Base-by-base conservation (phyloP, 2,888 invertebrate species). In the Lamproptera curius region DNA sequence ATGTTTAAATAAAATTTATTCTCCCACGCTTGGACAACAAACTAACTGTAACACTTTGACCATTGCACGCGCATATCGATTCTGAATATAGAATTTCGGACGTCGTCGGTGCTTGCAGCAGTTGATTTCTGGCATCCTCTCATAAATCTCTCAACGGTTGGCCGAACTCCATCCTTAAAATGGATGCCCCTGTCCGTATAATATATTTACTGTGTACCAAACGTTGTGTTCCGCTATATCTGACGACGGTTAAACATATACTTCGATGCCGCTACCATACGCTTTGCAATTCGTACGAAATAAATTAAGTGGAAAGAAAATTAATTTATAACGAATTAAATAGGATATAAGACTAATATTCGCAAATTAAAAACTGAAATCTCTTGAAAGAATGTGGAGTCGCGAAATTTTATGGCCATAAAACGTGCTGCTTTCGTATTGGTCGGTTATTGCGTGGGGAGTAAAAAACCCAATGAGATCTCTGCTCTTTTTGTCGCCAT, bases 111-210 rank as follows among this genome's bases (percentile, higher is more conserved):
- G 60, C 65, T 64, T 65, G 76, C 76, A 34, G 13, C 23, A 23
- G 35, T 20, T 14, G 20, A 16, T 42, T 13, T 34, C 26, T 43
- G n/a, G 48, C 38, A 43, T 48, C 43, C 48, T 40, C 48, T 26
- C 85, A 80, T 86, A 84, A 86, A 86, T 86, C 86, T 80, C 78
- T 80, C 81, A 81, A 83, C 81, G 84, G 82, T 76, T 80, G 76
- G 81, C 80, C 81, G 80, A 77, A 74, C 74, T 74, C 73, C 75
- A 75, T 79, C 76, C 76, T 79, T 68, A 77, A 83, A 85, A 86
- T 78, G 76, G 76, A 86, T 86, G 80, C 73, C 72, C 79, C 73
- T 76, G 78, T 79, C 82, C 67, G 73, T 37, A 76, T 82, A 82
- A 85, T 81, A 79, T 84, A 85, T 85, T 77, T 80, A 81, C 82